Percentiles rank a stretch among this genome's conserved stretches.
phyloP scores from a whole-genome alignment of 2,797 vertebrate species.

The Cyclura pinguis region DNA sequence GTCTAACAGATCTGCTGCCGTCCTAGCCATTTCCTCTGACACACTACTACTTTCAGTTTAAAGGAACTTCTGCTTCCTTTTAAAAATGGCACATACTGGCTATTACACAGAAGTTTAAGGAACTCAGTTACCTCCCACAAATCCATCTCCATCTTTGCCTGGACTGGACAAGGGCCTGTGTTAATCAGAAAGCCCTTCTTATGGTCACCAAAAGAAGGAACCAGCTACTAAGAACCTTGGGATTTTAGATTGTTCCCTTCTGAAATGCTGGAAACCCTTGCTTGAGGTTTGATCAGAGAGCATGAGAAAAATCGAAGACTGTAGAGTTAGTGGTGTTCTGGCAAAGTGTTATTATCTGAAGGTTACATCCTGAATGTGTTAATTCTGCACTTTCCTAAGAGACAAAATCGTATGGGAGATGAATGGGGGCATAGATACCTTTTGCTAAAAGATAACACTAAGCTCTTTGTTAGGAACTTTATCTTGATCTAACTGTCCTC shows the following conservation, averaged over 20 bases:
- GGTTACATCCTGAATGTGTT: neutral
- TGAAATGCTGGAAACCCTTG: neutral
- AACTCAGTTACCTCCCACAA: conserved; percentile 57
- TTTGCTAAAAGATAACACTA: conserved; percentile 26
- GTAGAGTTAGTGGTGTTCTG: conserved; percentile 37
- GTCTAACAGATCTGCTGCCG: neutral
- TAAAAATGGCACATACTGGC: conserved; percentile 38
- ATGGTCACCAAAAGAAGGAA: neutral
- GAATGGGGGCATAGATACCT: neutral
- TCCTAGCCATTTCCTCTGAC: neutral
- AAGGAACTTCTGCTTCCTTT: conserved; percentile 33
- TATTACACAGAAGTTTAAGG: conserved; percentile 48
- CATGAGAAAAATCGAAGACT: accelerated
- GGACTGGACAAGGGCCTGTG: neutral
- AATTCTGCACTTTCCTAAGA: conserved; percentile 20
- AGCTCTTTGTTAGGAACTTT: neutral
- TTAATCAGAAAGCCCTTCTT: neutral
- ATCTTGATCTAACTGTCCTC: neutral
- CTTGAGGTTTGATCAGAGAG: conserved; percentile 22
- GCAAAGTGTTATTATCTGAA: conserved; percentile 40
- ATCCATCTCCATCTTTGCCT: conserved; percentile 38
- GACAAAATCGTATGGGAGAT: conserved; percentile 31
- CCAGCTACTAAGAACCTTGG: conserved; percentile 23
- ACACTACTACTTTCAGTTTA: conserved; percentile 32
- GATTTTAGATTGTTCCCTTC: conserved; percentile 38